Conservation (phyloP, 2,113 vertebrate genomes). For the Tragelaphus buxtoni region DNA sequence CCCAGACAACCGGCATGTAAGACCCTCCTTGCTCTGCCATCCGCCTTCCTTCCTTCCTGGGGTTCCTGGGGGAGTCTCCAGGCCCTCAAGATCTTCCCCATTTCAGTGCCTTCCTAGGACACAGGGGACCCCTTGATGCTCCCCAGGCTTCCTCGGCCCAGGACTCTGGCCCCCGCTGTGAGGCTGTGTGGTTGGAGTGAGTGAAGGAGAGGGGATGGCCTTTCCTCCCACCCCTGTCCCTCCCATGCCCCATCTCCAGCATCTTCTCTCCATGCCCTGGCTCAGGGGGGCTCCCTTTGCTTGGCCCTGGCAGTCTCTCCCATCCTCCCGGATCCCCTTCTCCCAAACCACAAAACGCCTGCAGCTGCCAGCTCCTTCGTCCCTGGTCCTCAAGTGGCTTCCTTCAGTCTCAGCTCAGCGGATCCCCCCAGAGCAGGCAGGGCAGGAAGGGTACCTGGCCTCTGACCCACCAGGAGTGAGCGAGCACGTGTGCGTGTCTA, state of each 20-base stretch:
- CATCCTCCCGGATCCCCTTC: background rate
- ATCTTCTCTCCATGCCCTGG: background rate
- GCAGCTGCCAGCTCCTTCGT: background rate
- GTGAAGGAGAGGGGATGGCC: background rate
- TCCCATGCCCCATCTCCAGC: background rate
- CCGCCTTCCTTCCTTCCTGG: background rate
- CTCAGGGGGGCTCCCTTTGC: background rate
- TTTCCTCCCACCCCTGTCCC: background rate
- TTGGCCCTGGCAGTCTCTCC: background rate
- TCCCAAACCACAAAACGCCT: background rate
- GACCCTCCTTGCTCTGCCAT: constrained; percentile 14
- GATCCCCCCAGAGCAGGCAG: background rate
- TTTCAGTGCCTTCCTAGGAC: constrained; percentile 72
- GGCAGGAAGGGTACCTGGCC: background rate
- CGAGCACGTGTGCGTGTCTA: background rate
- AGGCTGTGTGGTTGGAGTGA: background rate
- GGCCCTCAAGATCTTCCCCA: constrained; percentile 35
- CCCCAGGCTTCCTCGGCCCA: constrained; percentile 36
- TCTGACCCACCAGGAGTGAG: background rate
- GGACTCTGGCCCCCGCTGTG: background rate
- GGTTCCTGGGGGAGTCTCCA: constrained; percentile 26
- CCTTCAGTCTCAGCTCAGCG: background rate
- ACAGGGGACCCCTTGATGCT: constrained; percentile 26
- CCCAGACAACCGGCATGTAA: constrained; percentile 48
- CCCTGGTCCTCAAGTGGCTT: background rate